Conservation (phyloP, 2,113 vertebrate species). For the Urocitellus parryii region DNA sequence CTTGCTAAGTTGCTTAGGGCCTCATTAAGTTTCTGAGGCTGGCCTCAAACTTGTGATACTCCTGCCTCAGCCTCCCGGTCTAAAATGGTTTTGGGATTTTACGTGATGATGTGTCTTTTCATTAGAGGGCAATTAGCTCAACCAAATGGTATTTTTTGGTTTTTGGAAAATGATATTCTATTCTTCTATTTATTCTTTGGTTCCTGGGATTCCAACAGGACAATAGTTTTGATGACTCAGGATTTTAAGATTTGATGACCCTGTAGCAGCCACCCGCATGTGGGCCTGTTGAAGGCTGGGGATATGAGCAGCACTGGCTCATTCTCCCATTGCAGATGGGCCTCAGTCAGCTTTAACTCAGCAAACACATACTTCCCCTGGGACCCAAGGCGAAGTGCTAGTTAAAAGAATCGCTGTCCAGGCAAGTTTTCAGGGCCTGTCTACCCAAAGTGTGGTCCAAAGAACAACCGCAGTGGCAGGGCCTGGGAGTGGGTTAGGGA, state of each 20-base stretch:
- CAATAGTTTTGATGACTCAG: not conserved
- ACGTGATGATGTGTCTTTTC: not conserved
- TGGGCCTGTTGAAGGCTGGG: not conserved
- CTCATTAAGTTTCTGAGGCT: too few relatives aligned
- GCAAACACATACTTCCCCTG: not conserved
- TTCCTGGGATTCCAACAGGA: not conserved
- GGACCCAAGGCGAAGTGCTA: not conserved
- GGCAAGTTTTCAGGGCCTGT: not conserved
- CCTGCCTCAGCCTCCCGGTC: too few relatives aligned
- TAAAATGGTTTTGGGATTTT: not conserved
- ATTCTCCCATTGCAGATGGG: not conserved
- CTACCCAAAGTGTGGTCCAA: not conserved
- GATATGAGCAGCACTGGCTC: not conserved
- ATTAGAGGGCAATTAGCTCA: not conserved
- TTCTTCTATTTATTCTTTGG: not conserved
- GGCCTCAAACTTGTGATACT: too few relatives aligned
- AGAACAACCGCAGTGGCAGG: not conserved
- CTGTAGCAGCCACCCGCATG: not conserved
- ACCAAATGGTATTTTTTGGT: constrained; percentile 8
- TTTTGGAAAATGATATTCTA: not conserved
- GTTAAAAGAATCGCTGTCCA: constrained; percentile 26
- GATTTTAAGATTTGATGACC: not conserved
- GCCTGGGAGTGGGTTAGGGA: not conserved
- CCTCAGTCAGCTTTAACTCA: not conserved
- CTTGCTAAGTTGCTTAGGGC: too few relatives aligned